Conservation (phyloP, 2,797 vertebrate species). For the Tympanoctomys barrerae region DNA sequence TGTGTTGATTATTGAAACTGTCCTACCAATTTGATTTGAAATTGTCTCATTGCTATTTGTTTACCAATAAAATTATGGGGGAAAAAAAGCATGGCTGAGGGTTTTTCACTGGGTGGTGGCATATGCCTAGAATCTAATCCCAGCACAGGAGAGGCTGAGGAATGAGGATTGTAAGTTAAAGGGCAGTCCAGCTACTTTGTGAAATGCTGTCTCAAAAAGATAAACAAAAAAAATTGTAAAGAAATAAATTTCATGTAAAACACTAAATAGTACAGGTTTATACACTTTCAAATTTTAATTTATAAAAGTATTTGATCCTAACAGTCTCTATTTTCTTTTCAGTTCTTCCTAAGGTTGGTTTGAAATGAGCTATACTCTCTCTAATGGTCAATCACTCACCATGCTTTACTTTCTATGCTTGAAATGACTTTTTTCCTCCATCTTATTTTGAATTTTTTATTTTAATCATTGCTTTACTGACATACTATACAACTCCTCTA, state of each 20-base stretch:
- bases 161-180: neutral
- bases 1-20: no score
- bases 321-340: neutral
- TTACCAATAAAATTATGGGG: no score
- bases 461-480: slow-evolving; percentile 24
- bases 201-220: neutral
- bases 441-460: slow-evolving; percentile 25
- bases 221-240: neutral
- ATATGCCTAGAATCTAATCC: neutral
- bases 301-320: neutral
- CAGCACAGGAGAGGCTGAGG: neutral
- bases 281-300: neutral
- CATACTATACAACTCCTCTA: neutral
- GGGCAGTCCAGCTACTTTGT: neutral
- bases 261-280: neutral
- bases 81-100: neutral
- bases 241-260: neutral
- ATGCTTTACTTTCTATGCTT: slow-evolving; percentile 22
- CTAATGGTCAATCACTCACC: neutral
- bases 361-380: slow-evolving; percentile 40
- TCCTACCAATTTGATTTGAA: no score
- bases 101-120: neutral
- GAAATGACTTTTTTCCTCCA: neutral
- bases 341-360: neutral
- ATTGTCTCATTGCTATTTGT: no score